Evolutionary conservation across 2,113 vertebrate species (phyloP), one percentile per base, ranked within the genome.

Genomic region (Lathamus discolor): DNA sequence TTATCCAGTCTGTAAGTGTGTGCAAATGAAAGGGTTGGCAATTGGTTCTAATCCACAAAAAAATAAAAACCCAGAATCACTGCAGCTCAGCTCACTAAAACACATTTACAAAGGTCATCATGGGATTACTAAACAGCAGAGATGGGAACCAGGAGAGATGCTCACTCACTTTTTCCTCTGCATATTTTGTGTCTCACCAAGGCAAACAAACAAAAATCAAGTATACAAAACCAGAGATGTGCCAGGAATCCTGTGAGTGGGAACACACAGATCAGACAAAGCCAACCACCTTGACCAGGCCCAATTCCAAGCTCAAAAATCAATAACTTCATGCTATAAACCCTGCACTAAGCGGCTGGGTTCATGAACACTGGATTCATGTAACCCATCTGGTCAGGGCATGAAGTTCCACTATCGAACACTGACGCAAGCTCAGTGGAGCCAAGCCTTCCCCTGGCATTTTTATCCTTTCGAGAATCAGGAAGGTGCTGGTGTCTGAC

Each of bases 201-300:
- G 43, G 29, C 13, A 64, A 11, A 27, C 24, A 72, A 52, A 23
- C 5, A 41, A 48, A 44, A 68, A 10, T 11, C 5, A n/a, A 59
- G 7, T 8, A 5, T 3, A 5, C 41, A 23, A 37, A 7, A 23
- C 5, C 22, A 37, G 7, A 63, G 80, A n/a, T 0, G 1, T 35
- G 31, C 24, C 64, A 61, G 46, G 75, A 62, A 16, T 55, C 17
- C 59, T 22, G 20, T 7, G 7, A 37, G 29, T 4, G 0, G 33
- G 29, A 29, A 44, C 29, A 4, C 1, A 6, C 18, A 66, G 51
- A 61, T 11, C 55, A 55, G 44, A 62, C 18, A 63, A 59, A 64
- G 11, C 28, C 48, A 57, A 11, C 2, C 29, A 25, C 33, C 37
- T 33, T 59, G 51, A 16, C 67, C 33, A 41, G 63, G 14, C 10